Evolutionary conservation across 2,797 vertebrate genomes (phyloP), one percentile per base, ranked within the genome.

Genomic region (Ataeniobius toweri): DNA sequence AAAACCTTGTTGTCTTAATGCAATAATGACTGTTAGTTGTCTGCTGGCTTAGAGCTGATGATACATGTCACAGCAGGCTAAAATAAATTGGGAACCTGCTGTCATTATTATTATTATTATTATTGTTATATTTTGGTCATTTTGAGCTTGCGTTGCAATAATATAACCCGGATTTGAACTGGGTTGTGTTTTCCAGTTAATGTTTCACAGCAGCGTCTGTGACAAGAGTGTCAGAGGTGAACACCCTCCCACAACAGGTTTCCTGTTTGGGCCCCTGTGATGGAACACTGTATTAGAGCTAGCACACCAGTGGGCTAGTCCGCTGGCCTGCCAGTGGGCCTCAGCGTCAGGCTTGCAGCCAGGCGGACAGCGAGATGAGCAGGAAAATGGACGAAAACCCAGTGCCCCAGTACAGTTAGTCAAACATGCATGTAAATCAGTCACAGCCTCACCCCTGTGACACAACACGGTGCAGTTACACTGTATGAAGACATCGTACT

Each of bases 151-250:
- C 71, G 74, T 81, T 81, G 75, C 71, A 85, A 73, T 86, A 91
- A 87, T 77, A 85, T 81, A 86, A 87, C 87, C 86, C 20, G 0
- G 8, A 16, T 55, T 72, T 89, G 89, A 91, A 89, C 89, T 80
- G 79, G 88, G 76, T 78, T 83, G 86, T 90, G 83, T 91, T 93
- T 92, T 93, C 89, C 89, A 92, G 56, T 51, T 2, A 83, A 1
- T 73, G 71, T 86, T 93, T 86, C 88, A 86, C 84, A 89, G 90
- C 89, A 89, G 48, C 46, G 73, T 68, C 63, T 81, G 83, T 84
- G 81, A 79, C 79, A 50, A 28, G 76, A 48, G 82, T 89, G 91
- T 93, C 91, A 92, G 78, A 90, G 89, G 91, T 93, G 89, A 90
- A 78, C 80, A 82, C 81, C 85, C 92, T 89, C 90, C 89, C 88